phyloP scores from a whole-genome alignment of 2,113 vertebrate species.

The Arothron firmamentum region DNA sequence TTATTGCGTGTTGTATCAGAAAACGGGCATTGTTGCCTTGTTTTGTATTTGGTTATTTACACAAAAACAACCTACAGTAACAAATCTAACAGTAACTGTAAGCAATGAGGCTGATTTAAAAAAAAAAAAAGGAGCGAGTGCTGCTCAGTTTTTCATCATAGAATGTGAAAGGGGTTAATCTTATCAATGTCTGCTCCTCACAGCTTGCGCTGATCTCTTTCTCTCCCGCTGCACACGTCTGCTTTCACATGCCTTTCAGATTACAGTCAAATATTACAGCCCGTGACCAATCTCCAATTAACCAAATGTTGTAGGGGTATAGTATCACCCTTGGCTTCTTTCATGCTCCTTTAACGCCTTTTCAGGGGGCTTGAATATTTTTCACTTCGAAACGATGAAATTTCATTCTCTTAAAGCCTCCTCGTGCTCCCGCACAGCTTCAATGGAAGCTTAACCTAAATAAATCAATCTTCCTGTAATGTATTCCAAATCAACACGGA shows the following conservation, averaged over 20 bases:
- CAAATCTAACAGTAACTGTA: slow-evolving; percentile 17
- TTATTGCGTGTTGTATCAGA: slow-evolving; percentile 19
- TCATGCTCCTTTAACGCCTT: slow-evolving; percentile 69
- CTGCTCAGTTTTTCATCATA: slow-evolving; percentile 64
- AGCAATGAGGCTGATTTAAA: slow-evolving; percentile 44
- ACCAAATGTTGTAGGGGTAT: slow-evolving; percentile 74
- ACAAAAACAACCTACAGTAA: slow-evolving; percentile 53
- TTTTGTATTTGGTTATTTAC: slow-evolving; percentile 44
- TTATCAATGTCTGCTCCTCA: slow-evolving; percentile 70
- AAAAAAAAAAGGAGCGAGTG: slow-evolving; percentile 3
- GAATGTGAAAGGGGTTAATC: slow-evolving; percentile 70
- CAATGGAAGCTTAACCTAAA: slow-evolving; percentile 74
- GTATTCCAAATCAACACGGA: slow-evolving; percentile 55
- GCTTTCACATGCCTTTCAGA: slow-evolving; percentile 73
- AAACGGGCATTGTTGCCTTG: slow-evolving; percentile 29
- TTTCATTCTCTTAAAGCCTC: slow-evolving; percentile 59
- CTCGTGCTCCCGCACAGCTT: slow-evolving; percentile 41
- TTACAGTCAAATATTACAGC: slow-evolving; percentile 77
- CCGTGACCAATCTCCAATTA: slow-evolving; percentile 79
- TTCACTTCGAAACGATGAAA: slow-evolving; percentile 57
- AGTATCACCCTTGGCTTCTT: slow-evolving; percentile 72
- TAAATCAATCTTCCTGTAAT: slow-evolving; percentile 73
- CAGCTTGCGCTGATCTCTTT: slow-evolving; percentile 62
- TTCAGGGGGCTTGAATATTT: slow-evolving; percentile 64
- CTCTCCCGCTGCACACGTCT: slow-evolving; percentile 52